Evolutionary conservation across 2,113 vertebrate species (phyloP).

Genomic region (Tauraco erythrolophus): DNA sequence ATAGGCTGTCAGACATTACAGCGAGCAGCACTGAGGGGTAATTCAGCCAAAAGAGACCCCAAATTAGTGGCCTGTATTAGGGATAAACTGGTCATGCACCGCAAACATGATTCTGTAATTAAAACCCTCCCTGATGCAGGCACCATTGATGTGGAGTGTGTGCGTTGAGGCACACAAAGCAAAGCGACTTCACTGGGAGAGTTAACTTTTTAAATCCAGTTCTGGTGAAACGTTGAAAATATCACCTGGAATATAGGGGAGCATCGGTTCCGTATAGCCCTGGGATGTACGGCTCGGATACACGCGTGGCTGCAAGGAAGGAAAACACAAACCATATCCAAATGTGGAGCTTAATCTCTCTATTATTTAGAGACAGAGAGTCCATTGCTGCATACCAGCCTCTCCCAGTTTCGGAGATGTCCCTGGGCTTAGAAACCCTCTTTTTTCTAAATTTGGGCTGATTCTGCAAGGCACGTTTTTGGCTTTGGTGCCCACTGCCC

Average conservation of each 20-base stretch:
- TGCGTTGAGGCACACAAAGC: not conserved
- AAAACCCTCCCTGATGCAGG: not conserved
- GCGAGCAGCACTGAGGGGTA: not conserved
- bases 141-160: not conserved
- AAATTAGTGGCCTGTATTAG: conserved; percentile 20
- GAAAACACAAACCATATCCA: not conserved
- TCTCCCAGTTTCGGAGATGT: accelerated
- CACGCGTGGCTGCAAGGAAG: not conserved
- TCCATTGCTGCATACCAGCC: not conserved
- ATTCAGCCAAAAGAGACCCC: not conserved
- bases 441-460: not conserved
- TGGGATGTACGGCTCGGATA: accelerated
- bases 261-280: not conserved
- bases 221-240: accelerated
- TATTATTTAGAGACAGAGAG: not conserved
- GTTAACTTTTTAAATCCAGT: not conserved
- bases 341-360: not conserved
- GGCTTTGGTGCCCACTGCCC: not conserved
- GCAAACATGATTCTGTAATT: not conserved
- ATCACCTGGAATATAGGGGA: not conserved
- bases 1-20: not conserved
- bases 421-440: not conserved
- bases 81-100: conserved; percentile 4
- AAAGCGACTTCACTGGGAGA: not conserved
- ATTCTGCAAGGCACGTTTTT: not conserved